Conservation (phyloP, 2,888 invertebrate species). For the Blastobasis lacticolella region DNA sequence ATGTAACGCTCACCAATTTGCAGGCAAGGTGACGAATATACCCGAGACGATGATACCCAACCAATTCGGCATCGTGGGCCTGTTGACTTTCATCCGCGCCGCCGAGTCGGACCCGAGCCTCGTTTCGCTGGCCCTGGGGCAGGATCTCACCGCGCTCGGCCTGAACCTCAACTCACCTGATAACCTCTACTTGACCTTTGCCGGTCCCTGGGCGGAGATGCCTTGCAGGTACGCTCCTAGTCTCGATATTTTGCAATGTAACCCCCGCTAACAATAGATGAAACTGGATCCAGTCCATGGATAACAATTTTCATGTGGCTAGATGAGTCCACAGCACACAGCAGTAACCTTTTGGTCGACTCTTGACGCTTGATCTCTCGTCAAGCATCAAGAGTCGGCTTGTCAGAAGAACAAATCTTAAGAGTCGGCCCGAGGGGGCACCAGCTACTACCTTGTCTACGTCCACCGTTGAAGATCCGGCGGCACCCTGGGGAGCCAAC, state of each 20-base stretch:
- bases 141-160: slow-evolving; percentile 97
- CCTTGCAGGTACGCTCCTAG: slow-evolving; percentile 80
- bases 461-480: too few species aligned
- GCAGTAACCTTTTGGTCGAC: too few species aligned
- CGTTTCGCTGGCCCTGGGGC: slow-evolving; percentile 96
- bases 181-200: slow-evolving; percentile 98
- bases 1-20: slow-evolving; percentile 23
- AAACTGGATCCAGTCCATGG: too few species aligned
- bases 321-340: too few species aligned
- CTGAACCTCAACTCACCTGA: slow-evolving; percentile 98
- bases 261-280: too few species aligned
- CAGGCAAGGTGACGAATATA: slow-evolving; percentile 98
- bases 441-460: too few species aligned
- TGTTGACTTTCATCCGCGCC: slow-evolving; percentile 97
- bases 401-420: too few species aligned
- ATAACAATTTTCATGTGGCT: too few species aligned
- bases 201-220: slow-evolving; percentile 98
- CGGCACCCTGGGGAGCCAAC: too few species aligned
- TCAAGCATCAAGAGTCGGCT: too few species aligned
- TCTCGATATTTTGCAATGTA: not conserved
- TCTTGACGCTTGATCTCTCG: too few species aligned
- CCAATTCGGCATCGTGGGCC: slow-evolving; percentile 99
- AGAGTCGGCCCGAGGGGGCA: too few species aligned
- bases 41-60: slow-evolving; percentile 99
- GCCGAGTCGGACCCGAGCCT: slow-evolving; percentile 98